Percentiles rank a stretch among this genome's conserved stretches.
Conservation (phyloP, 1,140 invertebrate species). For the Andricus grossulariae region DNA sequence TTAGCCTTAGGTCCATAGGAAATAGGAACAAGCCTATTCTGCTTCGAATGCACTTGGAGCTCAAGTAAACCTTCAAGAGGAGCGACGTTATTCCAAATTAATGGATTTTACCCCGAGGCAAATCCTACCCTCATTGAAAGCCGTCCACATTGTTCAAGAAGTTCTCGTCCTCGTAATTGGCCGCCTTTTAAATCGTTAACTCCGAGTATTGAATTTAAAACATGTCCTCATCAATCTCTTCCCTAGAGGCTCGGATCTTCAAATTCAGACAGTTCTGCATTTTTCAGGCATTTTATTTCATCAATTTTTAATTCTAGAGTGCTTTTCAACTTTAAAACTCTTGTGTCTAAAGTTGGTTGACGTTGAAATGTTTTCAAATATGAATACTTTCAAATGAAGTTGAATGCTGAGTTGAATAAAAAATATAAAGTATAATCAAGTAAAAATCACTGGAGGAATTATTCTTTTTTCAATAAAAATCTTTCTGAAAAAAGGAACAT, state of each 20-base stretch:
- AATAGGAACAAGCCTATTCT: constrained; percentile 20
- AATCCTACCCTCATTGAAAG: constrained; percentile 1
- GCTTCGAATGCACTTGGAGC: not conserved
- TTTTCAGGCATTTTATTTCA: not conserved
- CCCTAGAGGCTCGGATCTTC: not conserved
- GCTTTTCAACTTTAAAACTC: no score
- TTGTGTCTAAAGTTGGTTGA: no score
- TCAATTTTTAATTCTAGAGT: no score
- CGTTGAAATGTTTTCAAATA: no score
- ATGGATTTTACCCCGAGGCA: constrained; percentile 3
- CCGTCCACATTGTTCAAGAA: constrained; percentile 12
- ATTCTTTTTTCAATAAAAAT: no score
- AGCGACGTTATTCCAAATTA: constrained; percentile 5
- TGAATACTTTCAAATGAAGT: no score
- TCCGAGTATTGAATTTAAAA: not conserved
- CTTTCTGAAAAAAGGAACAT: no score
- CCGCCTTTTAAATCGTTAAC: constrained; percentile 7
- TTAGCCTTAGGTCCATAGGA: not conserved
- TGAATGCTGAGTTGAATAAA: no score
- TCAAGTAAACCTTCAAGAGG: constrained; percentile 7
- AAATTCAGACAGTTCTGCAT: not conserved
- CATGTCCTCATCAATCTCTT: not conserved
- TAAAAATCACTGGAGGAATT: no score
- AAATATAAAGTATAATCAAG: no score
- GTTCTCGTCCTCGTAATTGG: not conserved